Conservation (phyloP, 2,113 vertebrate species). For the Calidris pygmaea region DNA sequence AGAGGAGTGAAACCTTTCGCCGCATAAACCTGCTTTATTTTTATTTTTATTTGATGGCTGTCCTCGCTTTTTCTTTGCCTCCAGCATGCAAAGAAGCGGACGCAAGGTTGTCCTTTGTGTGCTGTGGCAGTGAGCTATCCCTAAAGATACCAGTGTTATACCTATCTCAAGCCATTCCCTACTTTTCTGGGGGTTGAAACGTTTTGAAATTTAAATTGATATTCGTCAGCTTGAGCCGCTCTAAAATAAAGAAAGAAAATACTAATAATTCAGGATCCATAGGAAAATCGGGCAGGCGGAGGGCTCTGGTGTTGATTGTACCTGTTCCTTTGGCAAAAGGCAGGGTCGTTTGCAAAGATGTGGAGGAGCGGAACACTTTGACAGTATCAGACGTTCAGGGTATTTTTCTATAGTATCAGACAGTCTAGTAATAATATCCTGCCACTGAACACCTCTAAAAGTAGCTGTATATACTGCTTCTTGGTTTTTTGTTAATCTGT, state of each 20-base stretch:
- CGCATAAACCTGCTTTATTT: background rate
- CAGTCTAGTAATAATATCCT: background rate
- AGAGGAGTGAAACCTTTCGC: background rate
- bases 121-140: background rate
- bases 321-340: background rate
- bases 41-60: background rate
- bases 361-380: background rate
- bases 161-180: background rate
- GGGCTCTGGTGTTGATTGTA: background rate
- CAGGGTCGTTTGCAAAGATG: background rate
- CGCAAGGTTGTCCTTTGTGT: rapidly evolving
- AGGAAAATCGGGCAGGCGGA: background rate
- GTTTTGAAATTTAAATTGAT: background rate
- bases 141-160: background rate
- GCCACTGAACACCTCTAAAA: background rate
- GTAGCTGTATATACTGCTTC: rapidly evolving
- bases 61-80: background rate
- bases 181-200: background rate
- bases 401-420: background rate
- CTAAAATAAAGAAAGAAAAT: background rate
- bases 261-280: rapidly evolving
- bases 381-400: background rate
- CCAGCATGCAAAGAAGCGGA: background rate
- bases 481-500: background rate
- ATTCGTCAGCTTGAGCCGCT: background rate